These are phyloP conservation scores for Lepidurus apus DNA, from an alignment of 1,140 invertebrate species.

Conservation along the genomic window DNA sequence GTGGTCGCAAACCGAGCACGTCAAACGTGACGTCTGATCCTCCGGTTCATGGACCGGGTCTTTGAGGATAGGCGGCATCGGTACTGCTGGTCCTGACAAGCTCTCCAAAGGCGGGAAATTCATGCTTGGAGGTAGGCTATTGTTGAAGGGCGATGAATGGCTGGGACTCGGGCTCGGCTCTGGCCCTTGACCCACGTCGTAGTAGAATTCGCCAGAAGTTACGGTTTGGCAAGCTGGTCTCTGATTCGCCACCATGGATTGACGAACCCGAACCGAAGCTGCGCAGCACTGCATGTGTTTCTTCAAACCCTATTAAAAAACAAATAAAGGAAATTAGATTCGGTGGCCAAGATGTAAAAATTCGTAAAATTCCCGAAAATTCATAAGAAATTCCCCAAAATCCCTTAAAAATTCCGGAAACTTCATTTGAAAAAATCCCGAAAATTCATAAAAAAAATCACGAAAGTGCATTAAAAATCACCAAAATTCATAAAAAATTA, in stretches of 20 bases:
- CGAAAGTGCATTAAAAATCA: too few species aligned
- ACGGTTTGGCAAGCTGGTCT: neutral
- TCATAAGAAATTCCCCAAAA: too few species aligned
- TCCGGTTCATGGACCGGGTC: neutral
- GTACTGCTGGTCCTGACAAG: neutral
- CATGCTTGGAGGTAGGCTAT: neutral
- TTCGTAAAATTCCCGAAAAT: too few species aligned
- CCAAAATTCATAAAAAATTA: too few species aligned
- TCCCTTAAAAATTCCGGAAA: too few species aligned
- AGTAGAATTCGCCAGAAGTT: neutral
- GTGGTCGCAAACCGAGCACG: neutral
- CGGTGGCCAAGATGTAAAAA: too few species aligned
- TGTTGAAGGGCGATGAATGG: neutral
- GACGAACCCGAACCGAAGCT: neutral
- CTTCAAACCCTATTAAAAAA: neutral
- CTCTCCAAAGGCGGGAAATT: neutral
- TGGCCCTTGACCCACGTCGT: neutral
- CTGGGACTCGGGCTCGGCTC: neutral
- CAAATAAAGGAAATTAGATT: neutral
- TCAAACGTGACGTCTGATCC: neutral
- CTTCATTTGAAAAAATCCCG: too few species aligned
- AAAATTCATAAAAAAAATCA: too few species aligned
- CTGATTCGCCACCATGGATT: neutral
- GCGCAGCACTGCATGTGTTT: constrained; percentile 9
- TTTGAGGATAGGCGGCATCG: neutral